Percentiles rank a stretch among this genome's conserved stretches.
Conservation (phyloP, 2,888 invertebrate species). For the Scaptomyza polygonia region DNA sequence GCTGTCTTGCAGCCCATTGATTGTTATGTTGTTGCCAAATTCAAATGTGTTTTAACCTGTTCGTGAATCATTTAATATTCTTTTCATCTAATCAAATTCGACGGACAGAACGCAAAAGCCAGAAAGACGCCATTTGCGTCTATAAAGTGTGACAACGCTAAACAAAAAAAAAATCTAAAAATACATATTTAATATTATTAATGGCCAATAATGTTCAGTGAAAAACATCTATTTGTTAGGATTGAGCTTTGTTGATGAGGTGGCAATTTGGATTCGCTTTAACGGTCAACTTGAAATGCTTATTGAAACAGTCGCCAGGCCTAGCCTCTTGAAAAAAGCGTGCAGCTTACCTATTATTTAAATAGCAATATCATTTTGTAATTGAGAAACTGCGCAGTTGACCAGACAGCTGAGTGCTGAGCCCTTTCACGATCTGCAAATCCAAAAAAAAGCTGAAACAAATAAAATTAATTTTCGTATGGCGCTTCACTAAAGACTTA, state of each 20-base stretch:
- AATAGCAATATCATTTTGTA: slow-evolving; percentile 58
- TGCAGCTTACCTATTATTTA: slow-evolving; percentile 66
- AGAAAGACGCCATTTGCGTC: slow-evolving; percentile 30
- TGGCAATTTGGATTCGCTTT: slow-evolving; percentile 37
- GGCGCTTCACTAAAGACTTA: slow-evolving; percentile 43
- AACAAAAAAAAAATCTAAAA: slow-evolving; percentile 11
- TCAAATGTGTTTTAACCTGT: slow-evolving; percentile 54
- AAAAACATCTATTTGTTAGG: slow-evolving; percentile 9
- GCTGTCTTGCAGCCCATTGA: slow-evolving; percentile 3
- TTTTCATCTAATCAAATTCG: slow-evolving; percentile 30
- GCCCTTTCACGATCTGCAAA: slow-evolving; percentile 56
- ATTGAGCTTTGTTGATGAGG: slow-evolving; percentile 26
- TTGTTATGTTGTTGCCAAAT: slow-evolving; percentile 47
- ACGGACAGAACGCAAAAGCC: slow-evolving; percentile 24
- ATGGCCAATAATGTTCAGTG: slow-evolving; percentile 18
- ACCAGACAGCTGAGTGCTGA: slow-evolving; percentile 31
- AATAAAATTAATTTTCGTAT: neutral
- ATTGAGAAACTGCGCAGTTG: slow-evolving; percentile 66
- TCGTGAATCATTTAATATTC: slow-evolving; percentile 58
- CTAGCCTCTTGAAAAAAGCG: slow-evolving; percentile 28
- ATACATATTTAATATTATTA: slow-evolving; percentile 18
- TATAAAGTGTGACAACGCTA: slow-evolving; percentile 20
- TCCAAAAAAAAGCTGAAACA: slow-evolving; percentile 15
- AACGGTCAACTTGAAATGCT: slow-evolving; percentile 19
- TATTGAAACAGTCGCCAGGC: slow-evolving; percentile 15